Evolutionary conservation across 2,113 vertebrate genomes (phyloP).

Genomic region (Chauna torquata): DNA sequence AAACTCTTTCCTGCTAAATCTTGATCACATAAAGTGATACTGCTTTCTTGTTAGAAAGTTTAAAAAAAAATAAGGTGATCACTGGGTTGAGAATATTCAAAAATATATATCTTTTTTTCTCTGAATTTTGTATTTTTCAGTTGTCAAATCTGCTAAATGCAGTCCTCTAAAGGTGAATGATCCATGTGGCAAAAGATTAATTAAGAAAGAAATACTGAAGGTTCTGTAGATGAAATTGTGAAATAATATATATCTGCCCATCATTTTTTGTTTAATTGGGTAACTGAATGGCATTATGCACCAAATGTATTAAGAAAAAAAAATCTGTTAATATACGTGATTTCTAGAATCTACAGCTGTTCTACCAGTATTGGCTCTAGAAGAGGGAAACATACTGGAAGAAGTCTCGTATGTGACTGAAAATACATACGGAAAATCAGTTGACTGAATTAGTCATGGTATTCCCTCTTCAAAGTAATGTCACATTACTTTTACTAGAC

Average conservation of each 20-base stretch:
- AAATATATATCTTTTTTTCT: not conserved
- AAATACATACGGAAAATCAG: not conserved
- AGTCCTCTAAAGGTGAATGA: not conserved
- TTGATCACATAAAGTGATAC: not conserved
- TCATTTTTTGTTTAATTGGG: not conserved
- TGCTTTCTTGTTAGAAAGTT: not conserved
- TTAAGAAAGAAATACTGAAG: not conserved
- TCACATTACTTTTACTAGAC: not conserved
- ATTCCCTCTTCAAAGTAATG: not conserved
- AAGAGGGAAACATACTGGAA: not conserved
- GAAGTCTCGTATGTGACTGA: not conserved
- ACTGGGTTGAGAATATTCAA: not conserved
- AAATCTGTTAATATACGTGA: not conserved
- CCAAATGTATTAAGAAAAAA: not conserved
- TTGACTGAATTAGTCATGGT: not conserved
- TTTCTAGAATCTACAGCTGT: not conserved
- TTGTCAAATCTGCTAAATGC: not conserved
- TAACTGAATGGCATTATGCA: not conserved
- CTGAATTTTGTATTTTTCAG: not conserved
- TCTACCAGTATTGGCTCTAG: not conserved
- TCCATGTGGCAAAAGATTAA: not conserved
- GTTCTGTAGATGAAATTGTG: not conserved
- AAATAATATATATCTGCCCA: not conserved
- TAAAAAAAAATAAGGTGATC: not conserved
- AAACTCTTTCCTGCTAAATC: not conserved